Conservation (phyloP, 1,140 invertebrate species). For the Diachasma alloeum region DNA sequence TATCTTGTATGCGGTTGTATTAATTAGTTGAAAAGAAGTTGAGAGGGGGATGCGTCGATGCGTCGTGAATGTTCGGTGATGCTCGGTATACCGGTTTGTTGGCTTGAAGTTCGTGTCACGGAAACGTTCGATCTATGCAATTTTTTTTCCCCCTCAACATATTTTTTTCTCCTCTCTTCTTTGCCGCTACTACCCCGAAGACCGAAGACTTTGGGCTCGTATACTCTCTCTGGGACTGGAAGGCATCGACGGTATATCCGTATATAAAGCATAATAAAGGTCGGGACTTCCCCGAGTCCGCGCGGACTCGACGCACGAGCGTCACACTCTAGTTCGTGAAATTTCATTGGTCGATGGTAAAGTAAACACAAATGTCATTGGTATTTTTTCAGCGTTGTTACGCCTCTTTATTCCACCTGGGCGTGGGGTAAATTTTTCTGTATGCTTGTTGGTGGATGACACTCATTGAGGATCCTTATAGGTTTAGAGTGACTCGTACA, state of each 20-base stretch:
- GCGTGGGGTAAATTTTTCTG: slow-evolving; percentile 50
- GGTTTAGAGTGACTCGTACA: slow-evolving; percentile 43
- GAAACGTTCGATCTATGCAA: slow-evolving; percentile 44
- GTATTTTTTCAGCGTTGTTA: slow-evolving; percentile 46
- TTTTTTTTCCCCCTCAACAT: slow-evolving; percentile 33
- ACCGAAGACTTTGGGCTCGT: neutral
- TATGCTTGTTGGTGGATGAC: slow-evolving; percentile 42
- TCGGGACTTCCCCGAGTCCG: slow-evolving; percentile 44
- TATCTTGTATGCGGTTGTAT: slow-evolving; percentile 38
- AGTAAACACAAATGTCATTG: slow-evolving; percentile 38
- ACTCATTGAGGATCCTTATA: slow-evolving; percentile 40
- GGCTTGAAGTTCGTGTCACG: slow-evolving; percentile 51
- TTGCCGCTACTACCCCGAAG: slow-evolving; percentile 15
- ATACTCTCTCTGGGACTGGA: slow-evolving; percentile 7
- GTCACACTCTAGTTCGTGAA: slow-evolving; percentile 28
- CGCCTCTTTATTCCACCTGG: slow-evolving; percentile 56
- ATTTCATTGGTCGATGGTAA: slow-evolving; percentile 40
- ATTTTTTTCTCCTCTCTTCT: slow-evolving; percentile 12
- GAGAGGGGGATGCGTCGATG: neutral
- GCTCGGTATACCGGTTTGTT: slow-evolving; percentile 13
- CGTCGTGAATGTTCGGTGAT: neutral
- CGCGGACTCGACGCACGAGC: slow-evolving; percentile 49
- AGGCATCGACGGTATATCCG: slow-evolving; percentile 26
- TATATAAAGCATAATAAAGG: slow-evolving; percentile 43
- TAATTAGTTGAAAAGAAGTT: slow-evolving; percentile 47